These are phyloP conservation scores for Operophtera brumata DNA, from an alignment of 2,888 invertebrate genomes.

Conservation along the genomic window DNA sequence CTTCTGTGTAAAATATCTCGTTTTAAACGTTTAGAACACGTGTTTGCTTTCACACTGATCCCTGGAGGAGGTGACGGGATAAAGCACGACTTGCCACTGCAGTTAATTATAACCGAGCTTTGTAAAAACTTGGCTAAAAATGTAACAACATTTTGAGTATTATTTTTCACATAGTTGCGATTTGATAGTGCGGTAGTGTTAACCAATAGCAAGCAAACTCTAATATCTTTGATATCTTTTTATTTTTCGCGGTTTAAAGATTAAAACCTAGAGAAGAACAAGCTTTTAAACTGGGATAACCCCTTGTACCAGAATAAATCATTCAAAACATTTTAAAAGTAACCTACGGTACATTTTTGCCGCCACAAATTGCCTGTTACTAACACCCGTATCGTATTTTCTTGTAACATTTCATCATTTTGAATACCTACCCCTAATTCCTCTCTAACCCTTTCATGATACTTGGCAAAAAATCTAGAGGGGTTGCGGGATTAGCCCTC, in stretches of 20 bases:
- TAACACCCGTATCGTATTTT: background rate
- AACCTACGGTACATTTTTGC: too few species aligned
- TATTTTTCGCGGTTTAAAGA: too few species aligned
- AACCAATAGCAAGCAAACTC: background rate
- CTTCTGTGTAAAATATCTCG: constrained; percentile 74
- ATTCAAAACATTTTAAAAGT: too few species aligned
- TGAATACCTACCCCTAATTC: constrained; percentile 53
- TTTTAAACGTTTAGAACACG: constrained; percentile 72
- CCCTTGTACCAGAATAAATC: too few species aligned
- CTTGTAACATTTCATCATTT: constrained; percentile 34
- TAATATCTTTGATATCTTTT: too few species aligned
- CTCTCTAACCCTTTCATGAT: constrained; percentile 57
- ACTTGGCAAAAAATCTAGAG: constrained; percentile 54
- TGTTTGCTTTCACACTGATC: constrained; percentile 70
- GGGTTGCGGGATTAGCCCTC: constrained; percentile 75
- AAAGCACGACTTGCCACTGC: constrained; percentile 58
- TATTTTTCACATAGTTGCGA: background rate
- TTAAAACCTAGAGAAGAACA: too few species aligned
- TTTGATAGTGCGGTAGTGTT: background rate
- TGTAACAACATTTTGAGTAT: constrained; percentile 1
- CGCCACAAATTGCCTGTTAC: too few species aligned
- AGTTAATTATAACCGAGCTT: constrained; percentile 49
- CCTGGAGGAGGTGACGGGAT: constrained; percentile 55
- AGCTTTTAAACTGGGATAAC: too few species aligned
- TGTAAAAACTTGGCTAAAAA: constrained; percentile 16